Conservation (phyloP, 2,113 vertebrate genomes). For the Phaetusa simplex region DNA sequence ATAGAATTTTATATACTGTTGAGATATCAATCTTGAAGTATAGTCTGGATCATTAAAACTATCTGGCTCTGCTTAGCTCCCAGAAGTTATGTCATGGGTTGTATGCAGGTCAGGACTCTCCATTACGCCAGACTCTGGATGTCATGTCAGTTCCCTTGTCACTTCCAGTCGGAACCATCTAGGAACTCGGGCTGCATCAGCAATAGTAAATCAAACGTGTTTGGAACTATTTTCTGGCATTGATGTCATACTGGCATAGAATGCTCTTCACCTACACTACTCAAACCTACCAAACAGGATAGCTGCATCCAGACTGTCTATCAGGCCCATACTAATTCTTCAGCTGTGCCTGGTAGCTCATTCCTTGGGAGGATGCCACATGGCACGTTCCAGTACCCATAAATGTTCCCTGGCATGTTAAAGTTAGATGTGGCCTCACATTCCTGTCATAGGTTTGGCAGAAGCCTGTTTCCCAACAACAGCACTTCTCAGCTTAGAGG, state of each 20-base stretch:
- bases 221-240: background rate
- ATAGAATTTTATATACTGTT: background rate
- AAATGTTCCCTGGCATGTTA: background rate
- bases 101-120: background rate
- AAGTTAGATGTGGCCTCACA: background rate
- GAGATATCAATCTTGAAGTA: background rate
- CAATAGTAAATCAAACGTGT: background rate
- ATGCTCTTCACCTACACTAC: background rate
- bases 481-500: background rate
- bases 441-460: background rate
- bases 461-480: background rate
- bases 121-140: background rate
- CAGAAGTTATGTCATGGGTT: background rate
- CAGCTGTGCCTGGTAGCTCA: background rate
- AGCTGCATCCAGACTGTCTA: background rate
- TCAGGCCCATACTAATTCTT: background rate
- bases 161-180: background rate
- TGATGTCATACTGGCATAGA: background rate
- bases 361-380: constrained; percentile 5
- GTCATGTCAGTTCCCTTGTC: background rate
- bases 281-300: background rate
- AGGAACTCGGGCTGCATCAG: background rate
- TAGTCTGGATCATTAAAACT: background rate
- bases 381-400: background rate
- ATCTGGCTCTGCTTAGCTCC: background rate